Evolutionary conservation across 2,888 invertebrate genomes (phyloP), one percentile per base, ranked within the genome.

Genomic region (Ormyrus thymus): DNA sequence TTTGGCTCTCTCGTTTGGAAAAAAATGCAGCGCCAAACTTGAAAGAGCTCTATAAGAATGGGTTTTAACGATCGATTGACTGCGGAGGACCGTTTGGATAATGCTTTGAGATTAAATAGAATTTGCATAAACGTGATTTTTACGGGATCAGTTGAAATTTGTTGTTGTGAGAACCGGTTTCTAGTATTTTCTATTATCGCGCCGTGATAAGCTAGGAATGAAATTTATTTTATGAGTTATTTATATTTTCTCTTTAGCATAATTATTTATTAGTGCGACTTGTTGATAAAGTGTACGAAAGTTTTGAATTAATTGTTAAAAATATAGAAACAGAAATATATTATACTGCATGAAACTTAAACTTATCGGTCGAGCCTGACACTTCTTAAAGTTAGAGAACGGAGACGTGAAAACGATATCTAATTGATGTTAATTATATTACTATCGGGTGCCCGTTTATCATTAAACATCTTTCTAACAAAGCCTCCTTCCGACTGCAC

Each of bases 201-300:
- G 7, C 7, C 6, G 1, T n/a, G 74, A 73, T 77, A 70, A 70
- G 9, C 59, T 53, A 61, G 65, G 70, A 77, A 77, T 77, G 65
- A 56, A 53, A 70, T 61, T 73, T 29, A 74, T 58, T 74, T 73
- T 70, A 61, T 58, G 65, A 55, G 51, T 69, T 64, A 58, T 75
- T 48, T 11, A 58, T 66, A 62, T 74, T 71, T 15, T n/a, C 51
- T 56, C 10, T 50, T 11, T 15, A 46, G 62, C 58, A 48, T 51
- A 70, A 80, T 80, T 80, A 80, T 80, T 80, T 80, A 77, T 74
- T 56, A 13, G 11, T 7, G 45, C 46, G 13, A 59, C 48, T 29
- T 61, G 7, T 6, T 43, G 72, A 79, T 79, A 79, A 62, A 51
- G 48, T 43, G 11, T 55, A 4, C n/a, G 46, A 66, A 59, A 80